Evolutionary conservation across 2,113 vertebrate genomes (phyloP).

Genomic region (Tylochromis polylepis): DNA sequence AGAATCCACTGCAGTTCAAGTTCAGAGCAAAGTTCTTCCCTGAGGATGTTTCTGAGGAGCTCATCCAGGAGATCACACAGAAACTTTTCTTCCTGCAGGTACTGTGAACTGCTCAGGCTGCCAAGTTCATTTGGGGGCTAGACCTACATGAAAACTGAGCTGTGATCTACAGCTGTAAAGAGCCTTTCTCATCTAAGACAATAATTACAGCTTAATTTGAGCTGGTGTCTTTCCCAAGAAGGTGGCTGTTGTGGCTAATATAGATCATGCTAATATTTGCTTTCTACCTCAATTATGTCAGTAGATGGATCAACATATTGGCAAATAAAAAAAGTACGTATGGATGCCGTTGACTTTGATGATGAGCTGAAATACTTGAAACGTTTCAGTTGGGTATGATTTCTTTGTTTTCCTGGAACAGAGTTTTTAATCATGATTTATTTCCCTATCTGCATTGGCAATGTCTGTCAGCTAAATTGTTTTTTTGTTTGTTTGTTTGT

Average conservation of each 20-base stretch:
- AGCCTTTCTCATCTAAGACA: background rate
- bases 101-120: background rate
- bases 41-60: constrained; percentile 95
- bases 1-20: constrained; percentile 95
- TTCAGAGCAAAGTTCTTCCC: constrained; percentile 97
- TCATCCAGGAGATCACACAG: constrained; percentile 99
- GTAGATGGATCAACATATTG: background rate
- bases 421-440: background rate
- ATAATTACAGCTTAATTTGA: background rate
- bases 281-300: background rate
- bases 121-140: background rate
- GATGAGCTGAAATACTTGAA: background rate
- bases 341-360: background rate
- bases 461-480: background rate
- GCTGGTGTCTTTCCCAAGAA: background rate
- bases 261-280: background rate
- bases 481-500: background rate
- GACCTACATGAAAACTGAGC: background rate
- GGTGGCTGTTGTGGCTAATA: background rate
- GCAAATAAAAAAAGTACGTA: background rate
- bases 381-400: background rate
- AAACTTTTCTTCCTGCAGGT: constrained; percentile 98
- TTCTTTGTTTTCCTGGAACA: background rate
- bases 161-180: background rate
- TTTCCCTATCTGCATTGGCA: background rate